Base-by-base conservation (phyloP, 2,888 invertebrate genomes). In the Thereva nobilitata region DNA sequence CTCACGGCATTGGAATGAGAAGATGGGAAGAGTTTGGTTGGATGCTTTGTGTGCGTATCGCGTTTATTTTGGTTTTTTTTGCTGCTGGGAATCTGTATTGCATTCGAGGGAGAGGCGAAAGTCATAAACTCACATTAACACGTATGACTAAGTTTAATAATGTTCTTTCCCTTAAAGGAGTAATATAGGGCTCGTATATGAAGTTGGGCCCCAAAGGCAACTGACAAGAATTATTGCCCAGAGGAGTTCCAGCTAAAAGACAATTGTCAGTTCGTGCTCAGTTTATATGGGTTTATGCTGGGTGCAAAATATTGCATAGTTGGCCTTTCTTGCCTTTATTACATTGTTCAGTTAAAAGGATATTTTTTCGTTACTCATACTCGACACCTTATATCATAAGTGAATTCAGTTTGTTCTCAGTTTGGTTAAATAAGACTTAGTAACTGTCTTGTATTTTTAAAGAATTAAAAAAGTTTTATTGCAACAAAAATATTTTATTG, bases 51-150 rank as follows among this genome's bases (percentile, higher is more conserved):
- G 59, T 59, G 59, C 59, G 59, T 59, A 12, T 8, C 47, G 59
- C 59, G 59, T 47, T 59, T 38, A 38, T 47, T 49, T 47, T 23
- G n/a, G 2, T 49, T 47, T 49, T 23, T 59, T 59, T 49, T 5
- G n/a, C 40, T 38, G 23, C 38, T 23, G 38, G 45, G 35, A 12
- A 38, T 47, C 47, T 45, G 42, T 38, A 38, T 47, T 59, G 10
- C 38, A 23, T 23, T 23, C 23, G 72, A 74, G 72, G 66, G 66
- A 66, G 52, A 23, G 65, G 40, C 47, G 73, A 72, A 75, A 77
- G 78, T 78, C 78, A 78, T 78, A 78, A 78, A 78, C 78, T 78
- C 78, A 78, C 77, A 78, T 78, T 78, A 78, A 77, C 78, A 78
- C 78, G 78, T 78, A 77, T 77, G 78, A 78, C 75, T 77, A 77